Conservation (phyloP, 2,113 vertebrate species). For the Psittacara wagleri region DNA sequence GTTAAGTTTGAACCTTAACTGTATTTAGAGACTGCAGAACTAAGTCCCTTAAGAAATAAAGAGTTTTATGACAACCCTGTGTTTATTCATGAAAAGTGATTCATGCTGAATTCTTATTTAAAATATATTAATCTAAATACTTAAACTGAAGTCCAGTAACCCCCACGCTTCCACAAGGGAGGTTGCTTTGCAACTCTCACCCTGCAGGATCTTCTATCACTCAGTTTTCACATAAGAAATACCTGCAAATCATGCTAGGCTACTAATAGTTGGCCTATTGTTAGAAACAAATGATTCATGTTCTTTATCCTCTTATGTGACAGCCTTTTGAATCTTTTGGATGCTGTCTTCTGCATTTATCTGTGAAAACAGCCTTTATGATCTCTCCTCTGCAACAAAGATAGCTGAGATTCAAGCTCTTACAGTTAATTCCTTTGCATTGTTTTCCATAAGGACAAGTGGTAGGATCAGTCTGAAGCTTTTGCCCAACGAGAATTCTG, state of each 20-base stretch:
- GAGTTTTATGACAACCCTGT: neutral
- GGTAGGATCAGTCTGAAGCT: neutral
- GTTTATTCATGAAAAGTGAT: neutral
- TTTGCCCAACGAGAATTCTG: constrained; percentile 18
- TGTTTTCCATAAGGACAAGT: constrained; percentile 29
- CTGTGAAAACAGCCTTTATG: constrained; percentile 45
- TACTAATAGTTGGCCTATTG: constrained; percentile 43
- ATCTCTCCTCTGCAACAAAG: constrained; percentile 20
- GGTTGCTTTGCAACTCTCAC: neutral
- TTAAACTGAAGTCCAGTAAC: constrained; percentile 14
- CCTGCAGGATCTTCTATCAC: neutral
- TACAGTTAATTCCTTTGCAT: constrained; percentile 12
- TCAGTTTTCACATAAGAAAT: constrained; percentile 39
- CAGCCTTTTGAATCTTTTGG: constrained; percentile 44
- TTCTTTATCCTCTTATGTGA: constrained; percentile 50
- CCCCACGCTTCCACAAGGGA: neutral
- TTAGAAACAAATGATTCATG: constrained; percentile 20
- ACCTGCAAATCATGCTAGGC: constrained; percentile 8
- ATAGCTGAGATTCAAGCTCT: constrained; percentile 18
- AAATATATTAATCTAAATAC: neutral
- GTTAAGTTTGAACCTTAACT: neutral
- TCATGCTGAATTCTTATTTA: neutral
- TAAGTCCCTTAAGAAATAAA: neutral
- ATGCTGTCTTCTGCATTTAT: constrained; percentile 45
- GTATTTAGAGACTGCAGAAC: neutral